Base-by-base conservation (phyloP, 30 jellyfish, hydroid and myxozoan species). In the Catostylus mosaicus region DNA sequence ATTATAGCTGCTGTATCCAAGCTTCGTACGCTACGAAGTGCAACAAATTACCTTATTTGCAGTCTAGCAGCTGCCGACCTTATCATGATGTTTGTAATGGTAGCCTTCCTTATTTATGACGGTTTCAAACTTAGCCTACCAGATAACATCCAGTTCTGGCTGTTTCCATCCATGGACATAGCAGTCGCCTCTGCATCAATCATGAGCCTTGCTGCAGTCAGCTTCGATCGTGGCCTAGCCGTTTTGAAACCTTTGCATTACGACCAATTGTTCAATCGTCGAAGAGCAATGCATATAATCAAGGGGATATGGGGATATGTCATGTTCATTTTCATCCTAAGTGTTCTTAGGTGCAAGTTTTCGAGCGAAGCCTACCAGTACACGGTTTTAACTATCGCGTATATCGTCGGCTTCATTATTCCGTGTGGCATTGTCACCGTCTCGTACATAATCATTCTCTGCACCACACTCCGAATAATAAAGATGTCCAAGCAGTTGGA, bases 201-300 rank as follows among this genome's bases (percentile, higher is more conserved):
- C 60, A 52, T 84, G 82, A 84, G 86, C 82, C 73, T 84, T 65
- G 95, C 95, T 5, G 88, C 95, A 45, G 95, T 84, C 71, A 84
- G 95, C 57, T 72, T 74, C 69, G 95, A 84, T 56, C 67, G 95
- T 5, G 88, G 75, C 26, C 78, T 84, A 1, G 95, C 95, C 37
- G 95, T 84, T 16, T 36, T 62, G 43, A 61, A 54, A 46, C 95
- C 95, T 30, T 61, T 84, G 24, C 95, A 64, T 30, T 84, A 84
- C 69, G 88, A 73, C 34, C 80, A 48, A 23, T 9, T 84, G 57
- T 68, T 73, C 73, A 24, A 75, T 27, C 87, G 86, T 27, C 45
- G 60, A 22, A 77, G 87, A 7, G 95, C 95, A 36, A 16, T 74
- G 61, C 73, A 84, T 35, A 59, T 84, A 34, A 84, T 84, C 45